Conservation (phyloP, 2,797 vertebrate species). For the Xenops minutus region DNA sequence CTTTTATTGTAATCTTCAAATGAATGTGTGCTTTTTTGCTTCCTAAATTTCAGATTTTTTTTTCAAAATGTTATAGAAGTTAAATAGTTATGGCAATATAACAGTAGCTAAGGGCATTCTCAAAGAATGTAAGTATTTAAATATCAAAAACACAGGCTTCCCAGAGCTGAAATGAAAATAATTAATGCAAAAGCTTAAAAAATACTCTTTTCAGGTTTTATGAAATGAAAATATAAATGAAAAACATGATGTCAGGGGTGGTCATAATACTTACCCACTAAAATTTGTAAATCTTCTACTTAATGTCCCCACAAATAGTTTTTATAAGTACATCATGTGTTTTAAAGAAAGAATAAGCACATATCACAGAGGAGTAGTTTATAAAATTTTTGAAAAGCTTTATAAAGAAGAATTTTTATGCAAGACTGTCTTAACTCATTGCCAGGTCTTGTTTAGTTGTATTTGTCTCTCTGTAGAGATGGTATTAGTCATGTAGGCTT, state of each 20-base stretch:
- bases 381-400: neutral
- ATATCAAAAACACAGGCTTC: neutral
- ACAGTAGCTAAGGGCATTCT: neutral
- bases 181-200: neutral
- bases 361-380: neutral
- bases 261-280: neutral
- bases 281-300: neutral
- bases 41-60: neutral
- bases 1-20: neutral
- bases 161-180: neutral
- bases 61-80: neutral
- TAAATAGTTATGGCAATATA: neutral
- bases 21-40: neutral
- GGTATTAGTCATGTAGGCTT: rapidly evolving
- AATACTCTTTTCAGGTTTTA: neutral
- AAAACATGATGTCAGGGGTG: neutral
- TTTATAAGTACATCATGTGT: neutral
- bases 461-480: neutral
- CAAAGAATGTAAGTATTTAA: neutral
- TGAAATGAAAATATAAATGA: neutral
- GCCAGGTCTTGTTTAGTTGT: too few species aligned
- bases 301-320: neutral
- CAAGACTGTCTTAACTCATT: neutral
- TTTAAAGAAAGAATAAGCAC: neutral
- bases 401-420: neutral